Conservation (phyloP, 2,888 invertebrate species). For the Steinernema hermaphroditum region DNA sequence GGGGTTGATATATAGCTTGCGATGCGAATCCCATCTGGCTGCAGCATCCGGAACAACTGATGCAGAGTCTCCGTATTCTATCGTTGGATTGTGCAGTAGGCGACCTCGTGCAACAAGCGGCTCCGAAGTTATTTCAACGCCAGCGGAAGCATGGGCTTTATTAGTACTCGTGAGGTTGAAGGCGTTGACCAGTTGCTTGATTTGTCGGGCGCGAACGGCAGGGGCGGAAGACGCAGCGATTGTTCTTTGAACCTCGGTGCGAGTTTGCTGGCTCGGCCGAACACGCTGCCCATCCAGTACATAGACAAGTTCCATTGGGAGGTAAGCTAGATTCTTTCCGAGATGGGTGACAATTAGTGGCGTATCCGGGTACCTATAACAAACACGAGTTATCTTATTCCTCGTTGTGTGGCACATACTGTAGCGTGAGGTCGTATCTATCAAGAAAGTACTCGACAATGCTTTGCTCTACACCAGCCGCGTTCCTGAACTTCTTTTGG, state of each 20-base stretch:
- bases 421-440: background rate
- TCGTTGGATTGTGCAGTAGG: slow-evolving; percentile 36
- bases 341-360: background rate
- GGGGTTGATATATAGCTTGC: background rate
- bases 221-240: background rate
- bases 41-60: slow-evolving; percentile 21
- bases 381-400: background rate
- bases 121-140: slow-evolving; percentile 24
- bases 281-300: slow-evolving; percentile 11
- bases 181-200: background rate
- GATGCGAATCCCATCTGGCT: background rate
- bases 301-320: background rate
- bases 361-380: background rate
- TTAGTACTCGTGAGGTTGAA: background rate
- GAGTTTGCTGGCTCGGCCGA: background rate
- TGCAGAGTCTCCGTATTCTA: slow-evolving; percentile 33
- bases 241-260: background rate
- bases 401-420: background rate
- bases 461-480: background rate
- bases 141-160: background rate
- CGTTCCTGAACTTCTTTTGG: background rate
- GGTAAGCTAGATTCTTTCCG: background rate
- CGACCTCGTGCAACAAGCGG: slow-evolving; percentile 41
- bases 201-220: background rate
- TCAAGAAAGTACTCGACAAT: background rate